Evolutionary conservation across 2,888 invertebrate species (phyloP), one percentile per base, ranked within the genome.

Genomic region (Rhopalosiphum nymphaeae): DNA sequence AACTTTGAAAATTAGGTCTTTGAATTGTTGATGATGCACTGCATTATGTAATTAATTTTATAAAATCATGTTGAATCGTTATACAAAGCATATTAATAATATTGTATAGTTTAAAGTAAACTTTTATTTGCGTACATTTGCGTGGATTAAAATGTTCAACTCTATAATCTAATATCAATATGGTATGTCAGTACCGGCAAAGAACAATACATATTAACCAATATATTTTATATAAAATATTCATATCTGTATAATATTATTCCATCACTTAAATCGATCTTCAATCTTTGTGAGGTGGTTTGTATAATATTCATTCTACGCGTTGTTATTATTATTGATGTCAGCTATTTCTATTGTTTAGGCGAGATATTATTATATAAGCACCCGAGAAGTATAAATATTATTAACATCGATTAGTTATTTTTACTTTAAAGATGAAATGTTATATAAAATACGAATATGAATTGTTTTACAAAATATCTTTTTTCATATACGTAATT

Each of bases 21-120:
- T 87, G 86, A 57, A 91, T 85, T n/a, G 91, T 91, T n/a, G 26
- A 85, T 57, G 36, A 57, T 61, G n/a, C 86, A 49, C 29, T 21
- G 42, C 42, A 53, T 67, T 67, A 88, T 29, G 29, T 42, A 61
- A 87, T 92, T 87, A 49, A 67, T 67, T 29, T 49, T 53, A 49
- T 49, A 26, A 36, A 61, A 92, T 61, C 29, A 49, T 91, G 49
- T 49, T 13, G 13, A 26, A 67, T 26, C 49, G 67, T 92, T 67
- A 86, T 46, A 91, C 61, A 44, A 61, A 46, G 91, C 86, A 46
- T 49, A 46, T 56, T 29, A 42, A 44, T 85, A 85, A 85, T 44
- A 85, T 44, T 26, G 10, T 44, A 46, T 46, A 61, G 36, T 49
- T 84, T 56, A 44, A 21, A 85, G 29, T 44, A 85, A 84, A 85